Evolutionary conservation across 2,797 vertebrate species (phyloP).

Genomic region (Psittacula echo): DNA sequence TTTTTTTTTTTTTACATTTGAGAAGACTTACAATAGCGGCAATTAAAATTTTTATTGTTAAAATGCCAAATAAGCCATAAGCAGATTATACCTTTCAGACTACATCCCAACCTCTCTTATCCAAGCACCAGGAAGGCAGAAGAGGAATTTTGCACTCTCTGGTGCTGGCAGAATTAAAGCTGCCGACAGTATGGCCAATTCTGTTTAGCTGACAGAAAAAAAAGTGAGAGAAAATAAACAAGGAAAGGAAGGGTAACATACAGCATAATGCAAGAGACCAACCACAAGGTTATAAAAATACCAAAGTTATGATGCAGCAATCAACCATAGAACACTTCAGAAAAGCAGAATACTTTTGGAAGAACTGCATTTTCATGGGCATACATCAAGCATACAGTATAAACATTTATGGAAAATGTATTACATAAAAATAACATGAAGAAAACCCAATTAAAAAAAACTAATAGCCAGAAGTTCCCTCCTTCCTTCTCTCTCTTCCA

Average conservation of each 20-base stretch:
- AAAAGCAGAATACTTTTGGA: not conserved
- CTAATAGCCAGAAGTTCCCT: not conserved
- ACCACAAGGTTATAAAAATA: not conserved
- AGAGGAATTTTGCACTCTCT: not conserved
- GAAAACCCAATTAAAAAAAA: not conserved
- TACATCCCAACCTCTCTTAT: not conserved
- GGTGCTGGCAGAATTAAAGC: not conserved
- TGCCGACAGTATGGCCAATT: not conserved
- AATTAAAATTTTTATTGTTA: not conserved
- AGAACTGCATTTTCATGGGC: not conserved
- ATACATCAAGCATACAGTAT: fast-evolving
- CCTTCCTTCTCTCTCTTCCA: not conserved
- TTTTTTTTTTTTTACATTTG: not conserved
- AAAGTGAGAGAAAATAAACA: not conserved
- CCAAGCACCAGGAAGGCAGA: not conserved
- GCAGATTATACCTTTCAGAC: not conserved
- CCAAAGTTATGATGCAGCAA: not conserved
- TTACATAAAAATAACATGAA: not conserved
- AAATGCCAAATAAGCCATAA: not conserved
- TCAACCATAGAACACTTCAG: not conserved
- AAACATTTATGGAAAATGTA: not conserved
- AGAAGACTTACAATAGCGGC: fast-evolving
- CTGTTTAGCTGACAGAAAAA: not conserved
- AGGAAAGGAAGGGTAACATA: not conserved
- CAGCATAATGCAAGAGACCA: fast-evolving